Conservation (phyloP, 2,888 invertebrate genomes). For the Heliconius aoede region DNA sequence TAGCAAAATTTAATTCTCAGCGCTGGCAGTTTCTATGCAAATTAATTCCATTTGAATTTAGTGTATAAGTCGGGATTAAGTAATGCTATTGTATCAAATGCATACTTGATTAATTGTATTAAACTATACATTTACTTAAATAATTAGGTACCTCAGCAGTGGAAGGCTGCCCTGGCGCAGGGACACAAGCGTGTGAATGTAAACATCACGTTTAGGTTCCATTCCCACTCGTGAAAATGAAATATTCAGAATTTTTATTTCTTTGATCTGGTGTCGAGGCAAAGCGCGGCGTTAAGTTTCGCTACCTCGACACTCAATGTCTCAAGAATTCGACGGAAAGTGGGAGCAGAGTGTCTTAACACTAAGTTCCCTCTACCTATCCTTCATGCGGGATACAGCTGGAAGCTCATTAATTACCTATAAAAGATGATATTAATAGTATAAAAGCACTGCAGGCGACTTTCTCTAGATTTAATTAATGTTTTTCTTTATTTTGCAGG, state of each 20-base stretch:
- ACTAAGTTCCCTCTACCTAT: too few relatives aligned
- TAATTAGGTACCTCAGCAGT: neutral
- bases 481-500: neutral
- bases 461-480: slow-evolving; percentile 6
- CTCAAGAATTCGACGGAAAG: too few relatives aligned
- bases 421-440: neutral
- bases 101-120: slow-evolving; percentile 16
- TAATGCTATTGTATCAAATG: slow-evolving; percentile 19
- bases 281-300: too few relatives aligned
- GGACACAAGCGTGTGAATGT: too few relatives aligned
- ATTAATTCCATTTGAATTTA: slow-evolving; percentile 30
- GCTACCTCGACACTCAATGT: too few relatives aligned
- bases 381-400: too few relatives aligned
- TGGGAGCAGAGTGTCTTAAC: too few relatives aligned
- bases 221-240: too few relatives aligned
- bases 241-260: too few relatives aligned
- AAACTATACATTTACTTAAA: slow-evolving; percentile 1
- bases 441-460: slow-evolving; percentile 1
- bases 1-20: slow-evolving; percentile 23
- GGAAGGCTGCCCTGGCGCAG: too few relatives aligned
- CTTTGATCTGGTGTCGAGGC: too few relatives aligned
- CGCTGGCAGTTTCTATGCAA: slow-evolving; percentile 28
- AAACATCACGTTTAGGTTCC: too few relatives aligned
- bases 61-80: slow-evolving; percentile 26
- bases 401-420: neutral